Evolutionary conservation across 2,797 vertebrate genomes (phyloP).

Genomic region (Takifugu ocellatus): DNA sequence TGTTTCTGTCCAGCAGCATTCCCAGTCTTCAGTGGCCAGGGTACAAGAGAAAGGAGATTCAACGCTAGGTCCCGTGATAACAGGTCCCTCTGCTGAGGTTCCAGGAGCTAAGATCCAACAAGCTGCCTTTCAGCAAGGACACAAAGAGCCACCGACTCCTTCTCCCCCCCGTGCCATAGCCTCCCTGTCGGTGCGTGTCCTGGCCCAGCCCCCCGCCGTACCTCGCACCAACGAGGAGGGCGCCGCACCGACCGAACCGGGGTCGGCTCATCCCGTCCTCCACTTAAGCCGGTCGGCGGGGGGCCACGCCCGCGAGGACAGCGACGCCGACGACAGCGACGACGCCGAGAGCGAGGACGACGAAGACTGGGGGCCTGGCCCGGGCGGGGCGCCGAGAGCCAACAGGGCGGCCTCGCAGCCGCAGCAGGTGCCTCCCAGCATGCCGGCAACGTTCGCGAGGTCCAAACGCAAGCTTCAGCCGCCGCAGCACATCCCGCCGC

Average conservation of each 20-base stretch:
- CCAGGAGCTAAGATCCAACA: conserved; percentile 40
- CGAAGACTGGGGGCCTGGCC: conserved; percentile 63
- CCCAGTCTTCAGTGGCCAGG: conserved; percentile 44
- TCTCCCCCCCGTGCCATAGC: conserved; percentile 77
- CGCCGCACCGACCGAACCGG: conserved; percentile 59
- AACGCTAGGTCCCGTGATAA: conserved; percentile 41
- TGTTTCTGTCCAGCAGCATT: conserved; percentile 42
- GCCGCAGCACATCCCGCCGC: conserved; percentile 78
- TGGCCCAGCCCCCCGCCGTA: conserved; percentile 66
- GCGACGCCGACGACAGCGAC: conserved; percentile 66
- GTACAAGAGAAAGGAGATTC: conserved; percentile 45
- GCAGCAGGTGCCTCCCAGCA: conserved; percentile 48
- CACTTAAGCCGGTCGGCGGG: conserved; percentile 71
- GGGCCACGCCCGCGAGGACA: conserved; percentile 56
- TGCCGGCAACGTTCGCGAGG: conserved; percentile 42
- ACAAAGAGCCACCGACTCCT: conserved; percentile 66
- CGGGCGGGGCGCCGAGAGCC: conserved; percentile 48
- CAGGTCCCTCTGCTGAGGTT: conserved; percentile 4
- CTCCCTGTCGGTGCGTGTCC: conserved; percentile 77
- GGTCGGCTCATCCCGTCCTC: conserved; percentile 63
- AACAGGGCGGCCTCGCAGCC: conserved; percentile 45
- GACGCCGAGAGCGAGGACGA: conserved; percentile 67
- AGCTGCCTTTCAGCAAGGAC: conserved; percentile 52
- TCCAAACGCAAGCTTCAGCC: conserved; percentile 79
- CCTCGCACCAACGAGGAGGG: conserved; percentile 73